Conservation (phyloP, 2,113 vertebrate genomes). For the Cyphomyrus plagiostoma region DNA sequence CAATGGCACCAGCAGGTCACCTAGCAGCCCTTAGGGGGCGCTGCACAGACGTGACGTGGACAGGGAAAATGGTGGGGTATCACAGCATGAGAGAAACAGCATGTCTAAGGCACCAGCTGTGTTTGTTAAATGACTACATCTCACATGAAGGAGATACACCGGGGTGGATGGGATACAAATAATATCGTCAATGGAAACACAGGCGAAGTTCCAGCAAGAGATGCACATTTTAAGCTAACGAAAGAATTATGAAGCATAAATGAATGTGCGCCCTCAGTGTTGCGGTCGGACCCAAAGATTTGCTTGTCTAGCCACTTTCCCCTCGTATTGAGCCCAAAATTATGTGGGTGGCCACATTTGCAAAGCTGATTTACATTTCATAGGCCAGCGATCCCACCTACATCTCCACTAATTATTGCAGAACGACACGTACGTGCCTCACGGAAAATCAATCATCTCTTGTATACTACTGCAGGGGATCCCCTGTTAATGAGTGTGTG, state of each 20-base stretch:
- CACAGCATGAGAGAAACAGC: not conserved
- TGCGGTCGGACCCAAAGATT: constrained; percentile 2
- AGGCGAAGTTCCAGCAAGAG: too few relatives aligned
- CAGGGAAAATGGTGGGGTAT: not conserved
- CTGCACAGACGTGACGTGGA: not conserved
- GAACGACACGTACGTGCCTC: not conserved
- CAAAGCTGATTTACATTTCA: constrained; percentile 6
- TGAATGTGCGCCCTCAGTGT: not conserved
- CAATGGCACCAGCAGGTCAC: not conserved
- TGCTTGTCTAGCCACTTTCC: constrained; percentile 4
- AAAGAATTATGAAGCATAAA: not conserved
- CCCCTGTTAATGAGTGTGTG: not conserved
- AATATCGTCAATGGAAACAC: not conserved
- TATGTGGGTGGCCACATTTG: constrained; percentile 4
- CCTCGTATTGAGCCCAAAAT: not conserved
- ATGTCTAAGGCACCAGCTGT: not conserved
- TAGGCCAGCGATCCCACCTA: not conserved
- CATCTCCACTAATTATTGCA: not conserved
- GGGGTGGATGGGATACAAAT: not conserved
- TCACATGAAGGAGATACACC: not conserved
- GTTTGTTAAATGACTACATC: not conserved
- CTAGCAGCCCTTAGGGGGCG: not conserved
- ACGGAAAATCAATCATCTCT: not conserved
- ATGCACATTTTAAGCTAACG: not conserved
- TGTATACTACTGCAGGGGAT: not conserved